These are phyloP conservation scores for Bufotes viridis DNA, from an alignment of 2,797 vertebrate genomes.

Conservation along the genomic window DNA sequence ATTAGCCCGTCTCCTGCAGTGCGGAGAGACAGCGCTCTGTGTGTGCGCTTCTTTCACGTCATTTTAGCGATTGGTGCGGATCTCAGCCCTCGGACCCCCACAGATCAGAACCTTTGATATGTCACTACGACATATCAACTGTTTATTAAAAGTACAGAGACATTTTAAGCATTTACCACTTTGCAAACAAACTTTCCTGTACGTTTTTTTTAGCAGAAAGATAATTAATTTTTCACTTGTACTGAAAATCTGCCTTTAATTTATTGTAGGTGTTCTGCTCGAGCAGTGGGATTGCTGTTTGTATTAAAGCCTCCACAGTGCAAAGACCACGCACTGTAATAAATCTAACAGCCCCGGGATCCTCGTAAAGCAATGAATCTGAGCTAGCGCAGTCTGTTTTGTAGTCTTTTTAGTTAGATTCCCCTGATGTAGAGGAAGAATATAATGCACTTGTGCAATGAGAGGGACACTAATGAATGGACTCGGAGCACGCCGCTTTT, in stretches of 20 bases:
- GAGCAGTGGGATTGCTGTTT: constrained; percentile 7
- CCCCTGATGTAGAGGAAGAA: not conserved
- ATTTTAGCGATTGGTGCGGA: too few species aligned
- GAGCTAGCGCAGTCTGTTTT: not conserved
- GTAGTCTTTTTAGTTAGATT: not conserved
- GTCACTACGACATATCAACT: too few species aligned
- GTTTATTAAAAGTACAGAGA: too few species aligned
- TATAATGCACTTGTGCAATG: not conserved
- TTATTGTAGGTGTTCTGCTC: not conserved
- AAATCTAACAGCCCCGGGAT: constrained; percentile 18
- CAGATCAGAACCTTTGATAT: too few species aligned
- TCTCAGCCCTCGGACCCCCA: too few species aligned
- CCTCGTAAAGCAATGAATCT: not conserved
- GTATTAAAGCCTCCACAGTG: constrained; percentile 25
- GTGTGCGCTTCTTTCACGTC: too few species aligned
- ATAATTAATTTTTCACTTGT: constrained; percentile 23
- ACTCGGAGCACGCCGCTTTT: not conserved
- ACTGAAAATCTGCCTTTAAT: not conserved
- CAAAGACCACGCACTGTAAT: constrained; percentile 31
- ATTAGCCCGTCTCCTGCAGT: too few species aligned
- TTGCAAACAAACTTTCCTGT: not conserved
- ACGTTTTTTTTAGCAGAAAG: not conserved
- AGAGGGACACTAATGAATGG: constrained; percentile 41
- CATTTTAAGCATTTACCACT: not conserved
- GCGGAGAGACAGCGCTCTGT: too few species aligned